Evolutionary conservation across 2,113 vertebrate genomes (phyloP).

Genomic region (Cinclus cinclus): DNA sequence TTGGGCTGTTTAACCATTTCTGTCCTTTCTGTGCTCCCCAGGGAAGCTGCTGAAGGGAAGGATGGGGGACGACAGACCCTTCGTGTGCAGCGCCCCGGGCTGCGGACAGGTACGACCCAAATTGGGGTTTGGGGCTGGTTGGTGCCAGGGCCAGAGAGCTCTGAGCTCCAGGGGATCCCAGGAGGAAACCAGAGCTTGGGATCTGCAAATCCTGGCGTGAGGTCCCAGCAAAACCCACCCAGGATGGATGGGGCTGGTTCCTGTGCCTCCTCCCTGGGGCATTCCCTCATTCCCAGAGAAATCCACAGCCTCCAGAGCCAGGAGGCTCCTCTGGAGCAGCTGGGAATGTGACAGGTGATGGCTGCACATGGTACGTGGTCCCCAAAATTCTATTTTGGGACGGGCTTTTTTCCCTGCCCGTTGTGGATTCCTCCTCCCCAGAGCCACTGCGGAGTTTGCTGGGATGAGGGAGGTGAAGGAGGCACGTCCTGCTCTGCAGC

Average conservation of each 20-base stretch:
- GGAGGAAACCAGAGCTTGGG: no score
- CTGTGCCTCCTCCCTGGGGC: no score
- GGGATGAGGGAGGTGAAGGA: rapidly evolving
- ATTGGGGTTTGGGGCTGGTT: no score
- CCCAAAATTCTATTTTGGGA: slow-evolving; percentile 36
- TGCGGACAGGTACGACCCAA: slow-evolving; percentile 87
- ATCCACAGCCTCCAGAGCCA: rapidly evolving
- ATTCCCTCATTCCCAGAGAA: no score
- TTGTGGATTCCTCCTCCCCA: neutral
- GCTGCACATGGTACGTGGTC: neutral
- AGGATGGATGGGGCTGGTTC: no score
- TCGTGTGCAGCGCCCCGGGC: slow-evolving; percentile 94
- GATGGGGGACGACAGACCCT: slow-evolving; percentile 98
- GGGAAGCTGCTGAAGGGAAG: slow-evolving; percentile 61
- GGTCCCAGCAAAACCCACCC: no score
- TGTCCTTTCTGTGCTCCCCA: slow-evolving; percentile 21
- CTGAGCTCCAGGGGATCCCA: no score
- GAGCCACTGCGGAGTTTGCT: rapidly evolving
- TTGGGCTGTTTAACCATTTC: slow-evolving; percentile 50
- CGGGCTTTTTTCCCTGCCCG: neutral
- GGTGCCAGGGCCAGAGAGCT: no score
- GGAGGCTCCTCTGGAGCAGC: neutral
- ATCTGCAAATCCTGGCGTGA: no score
- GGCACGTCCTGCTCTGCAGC: rapidly evolving
- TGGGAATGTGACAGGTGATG: slow-evolving; percentile 35